Evolutionary conservation across 1,140 invertebrate genomes (phyloP), one percentile per base, ranked within the genome.

Genomic region (Drosophila persimilis): DNA sequence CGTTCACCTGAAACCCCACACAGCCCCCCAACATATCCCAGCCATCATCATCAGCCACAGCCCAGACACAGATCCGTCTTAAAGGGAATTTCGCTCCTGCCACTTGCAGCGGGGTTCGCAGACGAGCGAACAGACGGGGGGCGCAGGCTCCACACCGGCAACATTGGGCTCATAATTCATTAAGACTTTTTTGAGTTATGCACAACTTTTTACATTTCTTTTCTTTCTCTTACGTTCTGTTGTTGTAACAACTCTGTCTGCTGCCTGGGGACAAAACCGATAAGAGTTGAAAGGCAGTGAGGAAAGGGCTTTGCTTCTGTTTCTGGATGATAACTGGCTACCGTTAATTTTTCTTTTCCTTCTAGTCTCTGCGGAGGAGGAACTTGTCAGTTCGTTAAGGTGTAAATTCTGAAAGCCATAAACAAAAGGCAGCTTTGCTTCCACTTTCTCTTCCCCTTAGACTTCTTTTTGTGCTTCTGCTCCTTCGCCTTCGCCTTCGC

Each of bases 161-260:
- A 58, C 66, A 57, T 69, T 57, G 66, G 71, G 55, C 71, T 79
- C 80, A 84, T 84, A 84, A 84, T 84, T 84, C 80, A 84, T 84
- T 84, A 84, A 84, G 80, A 80, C 80, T 85, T 74, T 69, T 74
- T 85, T 85, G 76, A 84, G 80, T 84, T 85, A 84, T 84, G 77
- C 80, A 84, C 61, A 85, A 84, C 45, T 85, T 84, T 79, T 52
- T 58, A 29, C 56, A 56, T 43, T 58, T 48, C 46, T 58, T 17
- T 41, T 43, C 43, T 70, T 75, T 62, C 48, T 72, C 47, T 66
- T 51, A 41, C 41, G 61, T 62, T 62, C 26, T 72, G 59, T 73
- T 58, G 13, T 29, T 24, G 31, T 8, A 71, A 61, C 61, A 79
- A 44, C 65, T 58, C 60, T 71, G 80, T 74, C 76, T 84, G 76